Evolutionary conservation across 2,113 vertebrate genomes (phyloP), one percentile per base, ranked within the genome.

Genomic region (Castor canadensis): DNA sequence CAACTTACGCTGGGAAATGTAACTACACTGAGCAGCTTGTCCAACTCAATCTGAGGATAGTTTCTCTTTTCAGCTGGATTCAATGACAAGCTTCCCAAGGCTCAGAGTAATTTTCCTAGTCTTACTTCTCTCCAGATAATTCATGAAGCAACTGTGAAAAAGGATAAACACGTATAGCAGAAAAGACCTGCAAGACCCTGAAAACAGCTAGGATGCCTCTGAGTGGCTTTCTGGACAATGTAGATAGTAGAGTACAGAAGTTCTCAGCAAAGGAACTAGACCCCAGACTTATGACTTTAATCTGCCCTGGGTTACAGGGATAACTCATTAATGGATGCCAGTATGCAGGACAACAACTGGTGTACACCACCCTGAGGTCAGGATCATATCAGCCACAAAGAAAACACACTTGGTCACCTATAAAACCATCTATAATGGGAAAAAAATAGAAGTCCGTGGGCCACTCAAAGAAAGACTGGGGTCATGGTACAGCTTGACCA

Each of bases 1-100:
- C 99, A 87, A 99, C 99, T 4, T 99, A 99, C 97, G 99, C 99
- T 97, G 99, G 99, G 99, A 99, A 99, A 94, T 99, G 99, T 98
- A 99, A 99, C 97, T 99, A 98, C 73, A 99, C 99, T 87, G 98
- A 99, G 96, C 98, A 99, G 89, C 98, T 99, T 92, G 99, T 99
- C 98, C 99, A 99, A 97, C 99, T 99, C 98, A 99, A 99, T 98
- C 99, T 99, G 95, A 98, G 99, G 99, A 95, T 97, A 99, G 75
- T 99, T 98, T 0, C 98, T 99, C 99, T 97, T 99, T 99, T 97
- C 99, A 99, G 94, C 98, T 99, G 97, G 99, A 99, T 98, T 99
- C 99, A 19, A 99, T 98, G 99, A 99, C 54, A 99, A 99, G 98
- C 98, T 98, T 91, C 99, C 99, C 0, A 99, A 99, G 96, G 99